Base-by-base conservation (phyloP, 2,113 vertebrate genomes). In the Anguilla japonica region DNA sequence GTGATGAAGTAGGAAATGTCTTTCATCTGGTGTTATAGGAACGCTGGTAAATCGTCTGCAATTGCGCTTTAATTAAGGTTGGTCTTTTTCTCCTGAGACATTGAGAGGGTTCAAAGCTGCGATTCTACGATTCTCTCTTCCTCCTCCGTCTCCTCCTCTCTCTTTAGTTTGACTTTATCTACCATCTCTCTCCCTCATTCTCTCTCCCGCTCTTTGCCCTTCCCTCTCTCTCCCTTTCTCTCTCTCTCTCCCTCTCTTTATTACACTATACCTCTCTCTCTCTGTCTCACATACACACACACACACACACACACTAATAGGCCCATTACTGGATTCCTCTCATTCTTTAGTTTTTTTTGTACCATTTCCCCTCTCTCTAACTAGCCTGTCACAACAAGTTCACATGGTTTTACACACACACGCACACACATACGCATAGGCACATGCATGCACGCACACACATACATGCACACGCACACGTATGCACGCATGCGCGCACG, bases 261-360 rank as follows among this genome's bases (percentile, higher is more conserved):
- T 39, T 34, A 79, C 79, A 34, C 57, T 34, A 34, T 34, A 34
- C 34, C 34, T 34, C 34, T 34, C 34, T 34, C 34, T 34, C 34
- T 34, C 34, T 34, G 34, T 34, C 34, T 34, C 34, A 34, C 34
- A 34, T 1, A 34, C 34, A 34, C 34, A 34, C 34, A 34, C 34
- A 34, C 34, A 0, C 34, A 34, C 34, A 34, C 34, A 34, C 34
- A 34, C 63, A 29, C 7, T 71, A 60, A 60, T 60, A 60, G 57
- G 53, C 9, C 79, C 63, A 29, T 16, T 78, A 53, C 41, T 80
- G 81, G 81, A 87, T 88, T 90, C 87, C 87, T 75, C 40, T 15
- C 81, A 85, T 85, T 87, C 81, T 87, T 88, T 41, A 18, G 15
- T 34, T 20, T 18, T 16, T 60, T 60, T 60, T 60, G 57, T 15